A percentile compares a stretch with the other conserved stretches of the same genome.
These are phyloP conservation scores for Diabrotica undecimpunctata DNA, from an alignment of 1,140 invertebrate genomes.

Conservation along the genomic window DNA sequence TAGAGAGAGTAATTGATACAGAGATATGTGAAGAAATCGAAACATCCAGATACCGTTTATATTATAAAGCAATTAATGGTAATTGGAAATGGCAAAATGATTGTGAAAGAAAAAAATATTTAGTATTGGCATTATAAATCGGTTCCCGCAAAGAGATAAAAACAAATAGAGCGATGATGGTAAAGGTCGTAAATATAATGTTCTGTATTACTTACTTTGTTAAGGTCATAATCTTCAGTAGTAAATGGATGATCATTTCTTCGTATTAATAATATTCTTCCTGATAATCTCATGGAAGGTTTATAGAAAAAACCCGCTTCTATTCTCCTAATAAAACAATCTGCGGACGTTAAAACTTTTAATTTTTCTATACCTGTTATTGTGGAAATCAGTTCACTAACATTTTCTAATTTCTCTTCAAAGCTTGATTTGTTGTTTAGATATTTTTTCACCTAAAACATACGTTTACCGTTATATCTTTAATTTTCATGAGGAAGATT, in stretches of 20 bases:
- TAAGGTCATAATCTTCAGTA: constrained; percentile 18
- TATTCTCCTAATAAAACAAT: constrained; percentile 10
- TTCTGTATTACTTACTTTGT: constrained; percentile 8
- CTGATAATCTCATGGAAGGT: constrained; percentile 9
- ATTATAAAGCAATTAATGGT: no score
- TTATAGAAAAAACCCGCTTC: constrained; percentile 17
- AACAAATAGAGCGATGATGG: background rate
- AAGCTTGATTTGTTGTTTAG: background rate
- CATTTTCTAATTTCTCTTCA: constrained; percentile 3
- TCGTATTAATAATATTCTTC: constrained; percentile 18
- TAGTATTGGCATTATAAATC: no score
- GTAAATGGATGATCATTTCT: background rate
- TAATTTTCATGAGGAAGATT: background rate
- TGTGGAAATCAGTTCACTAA: constrained; percentile 10
- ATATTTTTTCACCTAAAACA: background rate
- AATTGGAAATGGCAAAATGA: no score
- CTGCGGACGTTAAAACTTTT: constrained; percentile 4
- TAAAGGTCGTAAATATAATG: background rate
- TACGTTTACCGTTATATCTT: background rate
- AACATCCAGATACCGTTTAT: no score
- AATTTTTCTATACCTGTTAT: constrained; percentile 5
- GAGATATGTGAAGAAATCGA: no score
- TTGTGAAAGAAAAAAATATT: no score
- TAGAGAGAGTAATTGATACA: no score
- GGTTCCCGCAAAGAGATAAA: background rate